These are phyloP conservation scores for Pitangus sulphuratus DNA, from an alignment of 2,797 vertebrate species.

Conservation along the genomic window DNA sequence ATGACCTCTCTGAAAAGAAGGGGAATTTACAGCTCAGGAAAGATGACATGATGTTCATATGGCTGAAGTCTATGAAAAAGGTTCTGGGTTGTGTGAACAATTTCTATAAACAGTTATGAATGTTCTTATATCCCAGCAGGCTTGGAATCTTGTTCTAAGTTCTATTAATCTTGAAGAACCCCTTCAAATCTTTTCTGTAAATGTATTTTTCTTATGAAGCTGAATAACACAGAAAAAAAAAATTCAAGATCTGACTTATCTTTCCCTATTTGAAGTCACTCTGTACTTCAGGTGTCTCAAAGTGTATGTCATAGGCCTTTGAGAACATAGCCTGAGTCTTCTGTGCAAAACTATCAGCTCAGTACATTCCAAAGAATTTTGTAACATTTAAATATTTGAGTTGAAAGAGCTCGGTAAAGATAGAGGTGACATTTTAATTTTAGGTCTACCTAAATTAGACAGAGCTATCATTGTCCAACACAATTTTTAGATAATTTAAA, in stretches of 20 bases:
- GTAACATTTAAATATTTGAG: not conserved
- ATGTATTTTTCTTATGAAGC: fast-evolving
- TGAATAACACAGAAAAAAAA: not conserved
- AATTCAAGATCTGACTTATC: not conserved
- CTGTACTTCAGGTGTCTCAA: not conserved
- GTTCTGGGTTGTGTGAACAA: not conserved
- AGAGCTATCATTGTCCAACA: not conserved
- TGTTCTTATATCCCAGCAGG: not conserved
- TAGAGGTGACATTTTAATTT: not conserved
- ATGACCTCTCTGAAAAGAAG: not conserved
- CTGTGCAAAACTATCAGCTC: not conserved
- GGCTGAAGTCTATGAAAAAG: not conserved
- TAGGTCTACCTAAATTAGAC: not conserved
- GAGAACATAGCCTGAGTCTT: not conserved
- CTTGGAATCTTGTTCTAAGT: not conserved
- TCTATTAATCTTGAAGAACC: not conserved
- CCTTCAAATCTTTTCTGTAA: not conserved
- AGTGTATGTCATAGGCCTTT: not conserved
- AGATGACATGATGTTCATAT: not conserved
- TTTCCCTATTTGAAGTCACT: not conserved
- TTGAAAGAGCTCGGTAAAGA: not conserved
- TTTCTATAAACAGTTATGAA: not conserved
- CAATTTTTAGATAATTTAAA: not conserved
- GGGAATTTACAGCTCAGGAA: not conserved
- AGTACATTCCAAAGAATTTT: not conserved